Evolutionary conservation across 2,888 invertebrate genomes (phyloP), one percentile per base, ranked within the genome.

Genomic region (Lithophane ornitopus): DNA sequence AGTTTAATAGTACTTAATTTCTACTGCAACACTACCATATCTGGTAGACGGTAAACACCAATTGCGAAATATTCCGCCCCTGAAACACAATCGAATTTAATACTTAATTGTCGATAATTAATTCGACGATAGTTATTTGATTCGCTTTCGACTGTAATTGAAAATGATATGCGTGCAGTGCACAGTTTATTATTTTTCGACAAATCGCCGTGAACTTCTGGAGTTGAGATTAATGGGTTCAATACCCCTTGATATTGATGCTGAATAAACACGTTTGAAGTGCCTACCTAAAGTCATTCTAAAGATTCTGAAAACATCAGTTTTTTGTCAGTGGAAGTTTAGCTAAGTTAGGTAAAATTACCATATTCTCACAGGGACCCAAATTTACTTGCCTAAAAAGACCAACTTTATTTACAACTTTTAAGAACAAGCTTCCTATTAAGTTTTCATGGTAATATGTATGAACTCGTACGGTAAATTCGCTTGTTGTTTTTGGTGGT

Each of bases 111-210:
- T 34, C 46, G 3, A 73, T 78, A 69, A 68, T 73, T 65, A 62
- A 73, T 82, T 81, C 66, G 44, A 28, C 58, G 69, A 58, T 58
- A 67, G 74, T 68, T 75, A 52, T 81, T 83, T 52, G 77, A 76
- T 83, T 80, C 85, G 86, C 85, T 86, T 87, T 87, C 83, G 56
- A 68, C 12, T 71, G 26, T 75, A 63, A 84, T 82, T 69, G 28
- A 0, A 63, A 70, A 76, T 72, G 8, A 67, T 74, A 70, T 74
- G 76, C 86, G 71, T 77, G 74, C 75, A 76, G 70, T 70, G 56
- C 16, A 70, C 28, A 67, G 19, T 71, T 59, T 73, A 66, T 44
- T 75, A 28, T 2, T 71, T 56, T 70, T 61, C 49, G 61, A 70
- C n/a, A 46, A 67, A 68, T 73, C 22, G 52, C 41, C 26, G n/a